A percentile compares a stretch with the other conserved stretches of the same genome.
phyloP scores from a whole-genome alignment of 2,113 vertebrate genomes.

The Hippocampus comes region DNA sequence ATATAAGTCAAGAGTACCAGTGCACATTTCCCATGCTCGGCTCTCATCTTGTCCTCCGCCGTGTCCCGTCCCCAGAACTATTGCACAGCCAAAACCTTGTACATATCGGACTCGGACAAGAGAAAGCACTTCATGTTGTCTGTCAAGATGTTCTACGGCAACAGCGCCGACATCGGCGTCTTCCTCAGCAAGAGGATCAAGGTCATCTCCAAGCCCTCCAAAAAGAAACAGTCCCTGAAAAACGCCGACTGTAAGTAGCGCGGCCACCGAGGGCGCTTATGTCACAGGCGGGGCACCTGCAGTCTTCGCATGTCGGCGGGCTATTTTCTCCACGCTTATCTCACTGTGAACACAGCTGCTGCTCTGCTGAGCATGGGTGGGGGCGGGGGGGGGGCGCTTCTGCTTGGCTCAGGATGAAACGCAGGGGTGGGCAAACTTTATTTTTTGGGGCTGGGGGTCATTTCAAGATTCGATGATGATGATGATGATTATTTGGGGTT shows the following conservation, averaged over 20 bases:
- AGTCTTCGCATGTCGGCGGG: not conserved
- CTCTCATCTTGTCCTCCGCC: slow-evolving; percentile 20
- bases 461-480: no score
- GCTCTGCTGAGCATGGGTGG: not conserved
- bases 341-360: not conserved
- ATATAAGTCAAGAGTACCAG: no score
- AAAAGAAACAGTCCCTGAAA: slow-evolving; percentile 99
- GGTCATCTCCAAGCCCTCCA: slow-evolving; percentile 99
- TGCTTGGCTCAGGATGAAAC: slow-evolving; percentile 5
- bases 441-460: no score
- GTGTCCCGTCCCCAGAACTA: slow-evolving; percentile 80
- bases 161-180: slow-evolving; percentile 96
- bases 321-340: slow-evolving; percentile 2
- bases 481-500: no score
- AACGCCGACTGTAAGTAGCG: slow-evolving; percentile 92
- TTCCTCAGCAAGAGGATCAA: slow-evolving; percentile 99
- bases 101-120: slow-evolving; percentile 99
- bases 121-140: slow-evolving; percentile 99
- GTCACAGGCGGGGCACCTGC: slow-evolving; percentile 3
- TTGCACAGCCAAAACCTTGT: slow-evolving; percentile 99
- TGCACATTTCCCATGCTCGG: not conserved
- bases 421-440: no score
- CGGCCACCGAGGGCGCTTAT: not conserved
- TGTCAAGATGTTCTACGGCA: slow-evolving; percentile 99
- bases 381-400: not conserved